Percentiles rank a stretch among this genome's conserved stretches.
Conservation (phyloP, 2,113 vertebrate genomes). For the Mormyrus lacerda region DNA sequence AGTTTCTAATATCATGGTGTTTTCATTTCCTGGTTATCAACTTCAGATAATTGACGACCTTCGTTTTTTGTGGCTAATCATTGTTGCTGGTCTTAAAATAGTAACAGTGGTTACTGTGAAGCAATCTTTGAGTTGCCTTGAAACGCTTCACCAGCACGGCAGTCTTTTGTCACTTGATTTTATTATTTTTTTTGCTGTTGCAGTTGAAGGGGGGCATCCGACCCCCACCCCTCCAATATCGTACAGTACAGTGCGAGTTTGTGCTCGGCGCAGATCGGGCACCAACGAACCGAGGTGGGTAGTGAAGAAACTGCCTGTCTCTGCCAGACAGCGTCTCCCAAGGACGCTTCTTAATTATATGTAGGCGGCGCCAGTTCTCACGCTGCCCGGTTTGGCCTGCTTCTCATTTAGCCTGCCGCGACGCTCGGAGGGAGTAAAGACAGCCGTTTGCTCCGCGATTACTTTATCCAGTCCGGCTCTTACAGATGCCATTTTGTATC, state of each 20-base stretch:
- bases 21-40: background rate
- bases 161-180: background rate
- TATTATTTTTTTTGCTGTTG: background rate
- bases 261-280: conserved; percentile 28
- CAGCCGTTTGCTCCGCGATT: background rate
- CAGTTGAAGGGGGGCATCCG: background rate
- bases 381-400: background rate
- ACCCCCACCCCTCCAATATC: background rate
- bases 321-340: conserved; percentile 7
- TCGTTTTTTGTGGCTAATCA: background rate
- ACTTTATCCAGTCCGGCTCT: background rate
- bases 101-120: background rate
- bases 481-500: conserved; percentile 7
- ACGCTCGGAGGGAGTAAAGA: conserved; percentile 5
- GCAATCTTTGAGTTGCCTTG: background rate
- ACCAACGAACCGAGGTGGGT: conserved; percentile 26
- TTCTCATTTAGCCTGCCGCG: conserved; percentile 23
- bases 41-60: background rate
- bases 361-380: background rate
- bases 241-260: conserved; percentile 31
- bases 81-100: background rate
- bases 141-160: background rate
- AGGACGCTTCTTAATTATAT: conserved; percentile 25
- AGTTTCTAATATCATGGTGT: background rate
- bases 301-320: conserved; percentile 25